Evolutionary conservation across 2,888 invertebrate species (phyloP), one percentile per base, ranked within the genome.

Genomic region (Mayetiola destructor): DNA sequence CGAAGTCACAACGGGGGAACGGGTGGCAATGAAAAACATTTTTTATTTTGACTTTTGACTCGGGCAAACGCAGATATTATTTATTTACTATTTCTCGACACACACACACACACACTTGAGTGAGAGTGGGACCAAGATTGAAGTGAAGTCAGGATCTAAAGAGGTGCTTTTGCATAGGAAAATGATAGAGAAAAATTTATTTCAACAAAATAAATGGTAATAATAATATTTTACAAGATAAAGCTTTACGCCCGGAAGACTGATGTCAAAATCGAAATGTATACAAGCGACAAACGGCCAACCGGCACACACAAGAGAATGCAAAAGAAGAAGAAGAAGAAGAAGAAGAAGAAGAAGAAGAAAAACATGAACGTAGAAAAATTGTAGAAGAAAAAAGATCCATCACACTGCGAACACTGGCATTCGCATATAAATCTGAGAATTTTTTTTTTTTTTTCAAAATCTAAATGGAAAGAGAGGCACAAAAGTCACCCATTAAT

Each of bases 121-220:
- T 27, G 39, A 39, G 10, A 39, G 21, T 23, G 23, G 2, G 23
- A 9, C 12, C 9, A 4, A 12, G 27, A 27, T 6, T n/a, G 27
- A 48, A 23, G 16, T 48, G n/a, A n/a, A n/a, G n/a, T n/a, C n/a
- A n/a, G n/a, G n/a, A n/a, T n/a, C n/a, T n/a, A n/a, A n/a, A n/a
- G n/a, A n/a, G n/a, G n/a, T n/a, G n/a, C n/a, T n/a, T 27, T 27
- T 10, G 48, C 27, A 48, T 48, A 48, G 48, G 48, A 48, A 48
- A 48, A 48, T 48, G 27, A 48, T 48, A 48, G 48, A 48, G 48
- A 48, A 48, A n/a, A 48, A 48, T 48, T 48, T n/a, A 48, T 48
- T 48, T 48, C 29, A 16, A 48, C n/a, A 48, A 48, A 48, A 48
- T 48, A 48, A 48, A 48, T 48, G 48, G 48, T 48, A 48, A 48